Base-by-base conservation (phyloP, 2,888 invertebrate genomes). In the Tipula confusa region DNA sequence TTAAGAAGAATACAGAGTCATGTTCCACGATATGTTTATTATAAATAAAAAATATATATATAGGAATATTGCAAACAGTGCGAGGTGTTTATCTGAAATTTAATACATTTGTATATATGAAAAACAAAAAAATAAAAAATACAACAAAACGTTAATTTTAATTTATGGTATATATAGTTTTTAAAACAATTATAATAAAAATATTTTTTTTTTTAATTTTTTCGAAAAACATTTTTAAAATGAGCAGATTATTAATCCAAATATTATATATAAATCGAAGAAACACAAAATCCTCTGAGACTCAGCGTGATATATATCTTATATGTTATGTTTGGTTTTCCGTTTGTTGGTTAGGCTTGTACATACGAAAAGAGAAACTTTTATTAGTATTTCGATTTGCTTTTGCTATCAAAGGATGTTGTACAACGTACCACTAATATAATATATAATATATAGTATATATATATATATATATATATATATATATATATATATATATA, bases 21-120 rank as follows among this genome's bases (percentile, higher is more conserved):
- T 38, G n/a, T n/a, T n/a, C n/a, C n/a, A n/a, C n/a, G n/a, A n/a
- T n/a, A n/a, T n/a, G n/a, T n/a, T n/a, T n/a, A n/a, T 43, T 43
- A 43, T 3, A 31, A n/a, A n/a, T 43, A 43, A n/a, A 15, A 15
- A 9, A 43, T 4, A 15, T n/a, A 4, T 43, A 18, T 43, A 43
- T 43, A 15, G 43, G 43, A 43, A 24, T 18, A 64, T 9, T 18
- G 9, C 64, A 64, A 64, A 64, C 64, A 24, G 24, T 24, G 64
- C 64, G 64, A 64, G 64, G 64, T 64, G 64, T 64, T 64, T 64
- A 64, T 64, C 24, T 64, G 64, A 64, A 64, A 64, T 24, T 64
- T 64, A 64, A 64, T 64, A 64, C 11, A 2, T 64, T 48, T 5
- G 48, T 18, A 48, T 48, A 48, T n/a, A n/a, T n/a, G n/a, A n/a